Conservation (phyloP, 2,797 vertebrate genomes). For the Esox lucius region DNA sequence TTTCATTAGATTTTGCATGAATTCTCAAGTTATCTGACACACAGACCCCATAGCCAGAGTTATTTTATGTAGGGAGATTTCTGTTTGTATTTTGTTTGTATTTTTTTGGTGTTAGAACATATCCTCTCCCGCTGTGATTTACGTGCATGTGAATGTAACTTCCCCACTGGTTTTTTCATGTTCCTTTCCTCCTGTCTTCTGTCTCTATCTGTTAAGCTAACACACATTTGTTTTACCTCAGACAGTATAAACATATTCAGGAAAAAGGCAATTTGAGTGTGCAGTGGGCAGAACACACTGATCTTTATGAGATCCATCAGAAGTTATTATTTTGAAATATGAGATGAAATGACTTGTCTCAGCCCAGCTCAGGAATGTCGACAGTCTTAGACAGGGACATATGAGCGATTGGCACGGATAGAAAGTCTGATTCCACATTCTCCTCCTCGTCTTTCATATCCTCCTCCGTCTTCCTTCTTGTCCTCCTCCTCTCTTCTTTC, state of each 20-base stretch:
- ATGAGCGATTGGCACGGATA: neutral
- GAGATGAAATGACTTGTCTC: neutral
- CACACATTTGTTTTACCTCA: conserved; percentile 3
- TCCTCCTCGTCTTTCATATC: conserved; percentile 1
- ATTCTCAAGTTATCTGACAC: too few species aligned
- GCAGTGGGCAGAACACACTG: neutral
- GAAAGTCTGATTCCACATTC: neutral
- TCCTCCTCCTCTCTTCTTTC: neutral
- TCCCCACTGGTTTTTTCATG: conserved; percentile 7
- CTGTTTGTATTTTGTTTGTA: neutral
- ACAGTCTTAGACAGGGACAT: neutral
- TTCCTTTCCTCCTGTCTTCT: neutral
- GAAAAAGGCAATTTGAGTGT: neutral
- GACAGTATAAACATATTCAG: neutral
- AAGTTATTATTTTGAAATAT: neutral
- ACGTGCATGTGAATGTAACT: neutral
- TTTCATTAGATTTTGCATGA: too few species aligned
- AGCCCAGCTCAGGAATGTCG: neutral
- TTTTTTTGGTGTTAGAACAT: conserved; percentile 6
- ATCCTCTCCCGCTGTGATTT: conserved; percentile 8
- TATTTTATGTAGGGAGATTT: too few species aligned
- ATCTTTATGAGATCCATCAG: neutral
- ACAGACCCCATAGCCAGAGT: too few species aligned
- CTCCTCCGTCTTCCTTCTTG: conserved; percentile 1
- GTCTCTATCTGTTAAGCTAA: conserved; percentile 12